Evolutionary conservation across 2,888 invertebrate genomes (phyloP), one percentile per base, ranked within the genome.

Genomic region (Cheilosia vernalis): DNA sequence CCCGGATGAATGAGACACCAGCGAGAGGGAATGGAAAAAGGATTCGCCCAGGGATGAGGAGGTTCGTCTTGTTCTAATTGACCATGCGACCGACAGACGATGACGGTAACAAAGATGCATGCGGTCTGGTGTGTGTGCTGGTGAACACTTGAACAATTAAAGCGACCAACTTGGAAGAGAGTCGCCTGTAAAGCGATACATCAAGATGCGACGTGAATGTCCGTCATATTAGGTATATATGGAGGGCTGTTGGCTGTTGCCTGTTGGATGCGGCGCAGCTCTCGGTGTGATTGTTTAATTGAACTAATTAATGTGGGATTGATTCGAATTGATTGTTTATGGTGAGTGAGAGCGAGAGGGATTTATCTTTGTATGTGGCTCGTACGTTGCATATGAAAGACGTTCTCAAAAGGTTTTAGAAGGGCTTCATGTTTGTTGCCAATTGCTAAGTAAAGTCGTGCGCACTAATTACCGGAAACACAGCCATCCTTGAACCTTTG

Each of bases 261-360:
- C 40, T 69, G 44, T n/a, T 44, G 19, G 37, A 27, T 58, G 33
- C 30, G 9, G 30, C 7, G 27, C 42, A 44, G 61, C 9, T 73
- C 51, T 73, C 51, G 73, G 73, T 79, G 79, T 51, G 51, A 79
- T 69, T 84, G 47, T 58, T 74, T 84, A 83, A 84, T 84, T 79
- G 63, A 58, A 58, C 37, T 69, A 84, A 84, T 79, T 79, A 69
- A 58, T 44, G 40, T 21, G 24, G n/a, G 72, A 67, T 47, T 72
- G 13, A 72, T 58, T 83, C 73, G 61, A 49, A 80, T 63, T 56
- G 27, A 51, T 51, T 51, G 24, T 56, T 70, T 56, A 13, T 37
- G 13, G 47, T 15, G 44, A 19, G 21, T 56, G 5, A 30, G 44
- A 55, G 55, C 37, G 44, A 17, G 44, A 47, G 13, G 9, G 37